Evolutionary conservation across 2,113 vertebrate species (phyloP).

Genomic region (Mirza zaza): DNA sequence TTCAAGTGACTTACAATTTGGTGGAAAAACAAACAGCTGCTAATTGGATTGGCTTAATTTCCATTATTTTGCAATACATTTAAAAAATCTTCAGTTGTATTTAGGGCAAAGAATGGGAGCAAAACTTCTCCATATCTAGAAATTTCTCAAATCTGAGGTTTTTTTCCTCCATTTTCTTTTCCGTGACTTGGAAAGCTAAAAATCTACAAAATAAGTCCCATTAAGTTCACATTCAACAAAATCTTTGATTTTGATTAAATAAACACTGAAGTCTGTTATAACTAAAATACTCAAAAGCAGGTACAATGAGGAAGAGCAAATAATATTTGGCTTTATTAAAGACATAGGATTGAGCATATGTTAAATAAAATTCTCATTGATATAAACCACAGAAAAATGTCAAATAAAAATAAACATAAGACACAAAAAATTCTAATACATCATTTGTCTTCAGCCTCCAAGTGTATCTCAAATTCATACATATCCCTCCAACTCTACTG

Average conservation of each 20-base stretch:
- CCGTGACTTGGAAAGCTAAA: neutral
- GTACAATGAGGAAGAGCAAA: neutral
- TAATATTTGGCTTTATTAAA: neutral
- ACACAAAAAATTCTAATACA: neutral
- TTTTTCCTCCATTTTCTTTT: neutral
- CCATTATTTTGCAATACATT: neutral
- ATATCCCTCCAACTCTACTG: neutral
- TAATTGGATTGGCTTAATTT: neutral
- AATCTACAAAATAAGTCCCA: neutral
- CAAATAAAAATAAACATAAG: neutral
- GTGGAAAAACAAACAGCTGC: neutral
- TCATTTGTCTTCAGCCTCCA: neutral
- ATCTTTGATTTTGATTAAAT: neutral
- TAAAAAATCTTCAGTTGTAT: neutral
- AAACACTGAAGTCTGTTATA: neutral
- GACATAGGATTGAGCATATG: neutral
- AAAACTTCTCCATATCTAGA: neutral
- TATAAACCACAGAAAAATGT: neutral
- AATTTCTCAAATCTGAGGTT: neutral
- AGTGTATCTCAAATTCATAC: neutral
- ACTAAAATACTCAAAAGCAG: neutral
- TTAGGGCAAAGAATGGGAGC: neutral
- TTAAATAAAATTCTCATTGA: neutral
- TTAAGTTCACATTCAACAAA: neutral
- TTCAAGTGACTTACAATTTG: neutral